Evolutionary conservation across 1,140 invertebrate species (phyloP).

Genomic region (Grapholita molesta): DNA sequence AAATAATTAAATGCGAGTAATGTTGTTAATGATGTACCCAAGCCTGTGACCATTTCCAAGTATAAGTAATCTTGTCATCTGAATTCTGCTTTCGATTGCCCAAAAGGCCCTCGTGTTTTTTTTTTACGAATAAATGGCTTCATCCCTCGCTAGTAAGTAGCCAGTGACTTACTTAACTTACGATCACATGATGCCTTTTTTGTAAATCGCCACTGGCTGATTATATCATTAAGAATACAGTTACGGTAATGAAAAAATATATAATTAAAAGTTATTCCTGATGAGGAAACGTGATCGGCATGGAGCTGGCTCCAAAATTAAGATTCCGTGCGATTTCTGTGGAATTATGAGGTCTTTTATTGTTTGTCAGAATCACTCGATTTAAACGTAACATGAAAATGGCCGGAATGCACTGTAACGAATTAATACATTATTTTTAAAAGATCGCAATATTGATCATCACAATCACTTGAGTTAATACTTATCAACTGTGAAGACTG

Average conservation of each 20-base stretch:
- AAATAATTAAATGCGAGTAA: constrained; percentile 63
- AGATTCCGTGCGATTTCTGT: background rate
- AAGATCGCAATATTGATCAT: no score
- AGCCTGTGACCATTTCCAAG: constrained; percentile 64
- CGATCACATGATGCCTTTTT: constrained; percentile 50
- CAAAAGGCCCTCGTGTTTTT: constrained; percentile 53
- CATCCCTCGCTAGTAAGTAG: constrained; percentile 43
- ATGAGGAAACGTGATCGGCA: constrained; percentile 1
- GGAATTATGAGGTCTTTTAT: background rate
- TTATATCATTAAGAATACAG: constrained; percentile 17
- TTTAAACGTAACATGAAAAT: background rate
- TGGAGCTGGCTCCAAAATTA: background rate
- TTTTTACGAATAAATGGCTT: constrained; percentile 64
- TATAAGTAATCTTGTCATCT: constrained; percentile 64
- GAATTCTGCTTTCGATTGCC: constrained; percentile 60
- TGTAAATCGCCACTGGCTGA: constrained; percentile 2
- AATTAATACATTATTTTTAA: background rate
- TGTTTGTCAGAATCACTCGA: background rate
- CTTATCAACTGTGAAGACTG: no score
- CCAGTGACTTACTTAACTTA: constrained; percentile 36
- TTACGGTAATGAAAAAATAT: constrained; percentile 1
- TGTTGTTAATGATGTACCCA: constrained; percentile 66
- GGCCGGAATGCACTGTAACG: background rate
- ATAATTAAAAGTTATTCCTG: constrained; percentile 11
- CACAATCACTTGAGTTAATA: no score